Evolutionary conservation across 1,140 invertebrate genomes (phyloP).

Genomic region (Pogonomyrmex californicus): DNA sequence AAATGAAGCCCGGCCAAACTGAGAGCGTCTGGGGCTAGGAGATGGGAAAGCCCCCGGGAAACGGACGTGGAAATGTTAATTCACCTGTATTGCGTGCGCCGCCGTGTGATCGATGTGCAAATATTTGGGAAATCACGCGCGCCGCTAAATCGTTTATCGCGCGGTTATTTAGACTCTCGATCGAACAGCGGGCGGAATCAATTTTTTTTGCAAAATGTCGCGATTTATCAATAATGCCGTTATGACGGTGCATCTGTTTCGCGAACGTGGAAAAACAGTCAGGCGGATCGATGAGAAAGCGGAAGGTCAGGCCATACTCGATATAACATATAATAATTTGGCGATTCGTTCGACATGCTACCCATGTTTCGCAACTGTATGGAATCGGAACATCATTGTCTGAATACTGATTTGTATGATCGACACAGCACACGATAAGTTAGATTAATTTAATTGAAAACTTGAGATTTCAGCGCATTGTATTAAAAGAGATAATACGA

Average conservation of each 20-base stretch:
- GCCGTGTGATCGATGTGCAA: slow-evolving; percentile 70
- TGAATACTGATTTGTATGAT: slow-evolving; percentile 52
- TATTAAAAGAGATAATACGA: background rate
- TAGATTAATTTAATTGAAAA: slow-evolving; percentile 50
- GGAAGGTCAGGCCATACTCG: background rate
- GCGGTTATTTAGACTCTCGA: slow-evolving; percentile 56
- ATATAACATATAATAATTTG: slow-evolving; percentile 38
- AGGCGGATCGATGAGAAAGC: background rate
- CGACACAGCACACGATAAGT: slow-evolving; percentile 33
- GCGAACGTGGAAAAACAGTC: slow-evolving; percentile 6
- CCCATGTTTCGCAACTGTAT: background rate
- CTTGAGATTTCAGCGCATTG: slow-evolving; percentile 10
- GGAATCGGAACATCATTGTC: slow-evolving; percentile 10
- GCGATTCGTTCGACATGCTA: background rate
- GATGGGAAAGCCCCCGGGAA: slow-evolving; percentile 32
- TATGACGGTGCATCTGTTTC: slow-evolving; percentile 6
- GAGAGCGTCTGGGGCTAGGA: slow-evolving; percentile 24
- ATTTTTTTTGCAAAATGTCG: slow-evolving; percentile 10
- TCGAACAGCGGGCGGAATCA: background rate
- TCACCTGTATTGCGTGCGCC: slow-evolving; percentile 52
- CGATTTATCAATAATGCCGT: slow-evolving; percentile 37
- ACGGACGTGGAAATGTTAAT: slow-evolving; percentile 71
- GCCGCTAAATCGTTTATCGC: slow-evolving; percentile 72
- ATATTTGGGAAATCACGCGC: slow-evolving; percentile 75
- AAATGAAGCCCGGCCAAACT: slow-evolving; percentile 68